phyloP scores from a whole-genome alignment of 2,888 invertebrate species.

The Pammene fasciana region DNA sequence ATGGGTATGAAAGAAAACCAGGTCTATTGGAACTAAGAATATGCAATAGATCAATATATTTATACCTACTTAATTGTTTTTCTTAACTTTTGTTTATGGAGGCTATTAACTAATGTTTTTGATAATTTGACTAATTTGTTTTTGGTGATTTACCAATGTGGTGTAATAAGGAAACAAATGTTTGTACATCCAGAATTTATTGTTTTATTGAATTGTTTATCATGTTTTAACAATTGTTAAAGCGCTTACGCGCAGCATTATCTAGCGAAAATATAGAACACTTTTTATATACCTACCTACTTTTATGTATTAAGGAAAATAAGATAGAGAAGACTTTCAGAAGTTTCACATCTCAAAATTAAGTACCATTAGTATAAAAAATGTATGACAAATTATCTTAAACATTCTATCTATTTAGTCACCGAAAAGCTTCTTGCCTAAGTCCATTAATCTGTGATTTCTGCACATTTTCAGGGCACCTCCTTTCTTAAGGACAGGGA shows the following conservation, averaged over 20 bases:
- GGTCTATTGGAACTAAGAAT: no score
- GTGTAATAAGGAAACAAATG: slow-evolving; percentile 12
- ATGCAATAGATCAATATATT: no score
- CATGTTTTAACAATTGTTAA: slow-evolving; percentile 36
- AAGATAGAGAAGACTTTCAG: slow-evolving; percentile 44
- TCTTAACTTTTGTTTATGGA: no score
- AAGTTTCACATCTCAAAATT: slow-evolving; percentile 32
- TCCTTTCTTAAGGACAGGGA: slow-evolving; percentile 89
- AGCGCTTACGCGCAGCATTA: slow-evolving; percentile 22
- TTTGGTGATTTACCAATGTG: not conserved
- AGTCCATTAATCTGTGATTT: slow-evolving; percentile 94
- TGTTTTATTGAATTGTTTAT: slow-evolving; percentile 40
- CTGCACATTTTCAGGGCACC: slow-evolving; percentile 93
- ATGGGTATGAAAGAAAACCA: no score
- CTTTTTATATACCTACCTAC: slow-evolving; percentile 9
- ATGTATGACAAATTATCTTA: slow-evolving; percentile 33
- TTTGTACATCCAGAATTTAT: slow-evolving; percentile 30
- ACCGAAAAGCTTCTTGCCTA: slow-evolving; percentile 94
- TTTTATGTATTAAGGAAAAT: slow-evolving; percentile 42
- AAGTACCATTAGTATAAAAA: slow-evolving; percentile 44
- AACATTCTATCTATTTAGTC: slow-evolving; percentile 81
- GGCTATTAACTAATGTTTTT: not conserved
- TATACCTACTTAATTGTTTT: no score
- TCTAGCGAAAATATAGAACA: slow-evolving; percentile 37
- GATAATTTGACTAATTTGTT: not conserved